Conservation (phyloP, 2,888 invertebrate genomes). For the Thymelicus acteon region DNA sequence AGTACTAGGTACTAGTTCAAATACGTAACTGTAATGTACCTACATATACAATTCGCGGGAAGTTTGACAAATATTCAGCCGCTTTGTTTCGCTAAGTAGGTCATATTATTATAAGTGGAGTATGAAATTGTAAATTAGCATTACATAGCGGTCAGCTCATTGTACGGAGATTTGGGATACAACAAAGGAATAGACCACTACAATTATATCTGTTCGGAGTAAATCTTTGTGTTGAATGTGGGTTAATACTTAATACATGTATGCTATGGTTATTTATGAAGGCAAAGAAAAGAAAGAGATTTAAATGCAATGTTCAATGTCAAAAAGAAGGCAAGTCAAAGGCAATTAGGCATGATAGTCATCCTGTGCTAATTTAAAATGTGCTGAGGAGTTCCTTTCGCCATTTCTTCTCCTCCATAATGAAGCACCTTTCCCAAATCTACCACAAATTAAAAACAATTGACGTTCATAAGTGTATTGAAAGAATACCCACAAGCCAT, state of each 20-base stretch:
- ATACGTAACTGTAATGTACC: not conserved
- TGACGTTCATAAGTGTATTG: too few relatives aligned
- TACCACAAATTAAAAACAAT: too few relatives aligned
- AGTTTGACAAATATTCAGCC: not conserved
- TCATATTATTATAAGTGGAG: slow-evolving; percentile 2
- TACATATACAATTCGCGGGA: not conserved
- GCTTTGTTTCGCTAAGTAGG: not conserved
- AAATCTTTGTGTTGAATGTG: slow-evolving; percentile 1
- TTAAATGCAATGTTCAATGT: too few relatives aligned
- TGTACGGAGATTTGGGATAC: not conserved
- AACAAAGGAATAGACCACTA: not conserved
- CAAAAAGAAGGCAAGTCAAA: too few relatives aligned
- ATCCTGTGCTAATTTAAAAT: too few relatives aligned
- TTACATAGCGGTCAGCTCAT: not conserved
- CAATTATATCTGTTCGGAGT: not conserved
- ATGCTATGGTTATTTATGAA: not conserved
- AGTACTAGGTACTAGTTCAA: not conserved
- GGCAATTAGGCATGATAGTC: too few relatives aligned
- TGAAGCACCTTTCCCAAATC: too few relatives aligned
- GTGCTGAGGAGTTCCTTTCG: too few relatives aligned
- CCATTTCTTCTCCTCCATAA: too few relatives aligned
- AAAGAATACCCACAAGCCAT: too few relatives aligned
- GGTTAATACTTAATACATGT: not conserved
- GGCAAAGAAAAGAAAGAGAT: too few relatives aligned
- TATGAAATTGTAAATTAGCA: not conserved